Base-by-base conservation (phyloP, 2,888 invertebrate species). In the Ichneumoninae sp. region DNA sequence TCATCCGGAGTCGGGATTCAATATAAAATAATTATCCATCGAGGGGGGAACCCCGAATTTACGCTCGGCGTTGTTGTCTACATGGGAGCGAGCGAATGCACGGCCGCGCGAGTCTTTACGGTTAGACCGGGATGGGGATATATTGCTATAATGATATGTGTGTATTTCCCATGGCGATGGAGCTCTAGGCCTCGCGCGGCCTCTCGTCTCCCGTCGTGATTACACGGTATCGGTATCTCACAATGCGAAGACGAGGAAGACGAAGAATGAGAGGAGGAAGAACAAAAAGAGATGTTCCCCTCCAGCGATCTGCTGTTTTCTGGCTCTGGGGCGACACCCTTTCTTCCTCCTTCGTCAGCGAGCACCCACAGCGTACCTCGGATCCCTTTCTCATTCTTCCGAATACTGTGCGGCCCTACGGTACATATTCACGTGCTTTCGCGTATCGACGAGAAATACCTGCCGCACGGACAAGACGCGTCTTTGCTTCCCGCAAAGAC, bases 191-290 rank as follows among this genome's bases (percentile, higher is more conserved):
- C 57, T 63, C 70, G 66, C 66, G 60, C 47, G 8, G 66, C 50
- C 50, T 50, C 44, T 63, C 54, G 63, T 83, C 70, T 69, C 84
- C 68, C 74, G 83, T 74, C 81, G 85, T 92, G 91, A 93, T 92
- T 92, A 92, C 88, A 92, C 86, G 90, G 91, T 92, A 92, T 92
- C 90, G 92, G 89, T 87, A 87, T 90, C 89, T 90, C 89, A 89
- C 92, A 92, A 91, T 91, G 91, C 88, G 81, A 87, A 82, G 82
- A 78, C 66, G 69, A 78, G 78, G 73, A 26, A 10, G 57, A 57
- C 8, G 57, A 57, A 10, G 57, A 57, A 57, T 22, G 22, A 22
- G 57, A 22, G 63, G 83, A 73, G 74, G 70, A 54, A 87, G 81
- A 87, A 83, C 83, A 79, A 75, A 54, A 83, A 63, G 81, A 83